Base-by-base conservation (phyloP, 2,797 vertebrate genomes). In the Pangasius mekongensis region DNA sequence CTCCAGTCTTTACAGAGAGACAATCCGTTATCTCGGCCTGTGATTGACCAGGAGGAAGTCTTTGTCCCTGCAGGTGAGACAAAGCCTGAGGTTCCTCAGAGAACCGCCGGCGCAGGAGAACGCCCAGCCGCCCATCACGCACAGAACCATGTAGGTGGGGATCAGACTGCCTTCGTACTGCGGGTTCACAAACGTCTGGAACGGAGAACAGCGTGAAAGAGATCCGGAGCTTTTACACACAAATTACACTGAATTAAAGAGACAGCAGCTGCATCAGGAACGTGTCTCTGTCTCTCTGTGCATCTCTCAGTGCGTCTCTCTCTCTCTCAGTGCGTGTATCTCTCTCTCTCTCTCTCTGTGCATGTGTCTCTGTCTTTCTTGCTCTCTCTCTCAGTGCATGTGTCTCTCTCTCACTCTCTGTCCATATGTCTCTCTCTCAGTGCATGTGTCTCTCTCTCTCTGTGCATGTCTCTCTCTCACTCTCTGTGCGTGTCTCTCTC, bases 41-140 rank as follows among this genome's bases (percentile, higher is more conserved):
- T 97, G 96, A 91, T 93, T 96, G 90, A 95, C 95, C 54, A 97
- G 94, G 89, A 97, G 94, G 91, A 97, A 97, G 95, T 97, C 96
- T 91, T 96, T 96, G 92, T 97, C 96, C 91, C 95, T 96, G 94
- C 96, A 97, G 88, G 96, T 96, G 67, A 97, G 94, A 91, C 95
- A 97, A 87, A 95, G 92, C 85, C 96, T 97, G 91, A 97, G 95
- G 94, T 95, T 97, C 88, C 96, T 93, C 84, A 96, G 93, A 5
- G 96, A 97, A 49, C 95, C 97, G 1, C 96, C 96, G 0, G 96
- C 96, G 0, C 94, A 93, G 90, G 95, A 95, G 90, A 96, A 97
- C 0, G 96, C 96, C 97, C 95, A 97, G 76, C 90, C 49, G 0
- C 94, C 96, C 95, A 96, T 95, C 86, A 96, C 49, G 88, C 96